phyloP scores from a whole-genome alignment of 2,797 vertebrate genomes.

The Staurois parvus region DNA sequence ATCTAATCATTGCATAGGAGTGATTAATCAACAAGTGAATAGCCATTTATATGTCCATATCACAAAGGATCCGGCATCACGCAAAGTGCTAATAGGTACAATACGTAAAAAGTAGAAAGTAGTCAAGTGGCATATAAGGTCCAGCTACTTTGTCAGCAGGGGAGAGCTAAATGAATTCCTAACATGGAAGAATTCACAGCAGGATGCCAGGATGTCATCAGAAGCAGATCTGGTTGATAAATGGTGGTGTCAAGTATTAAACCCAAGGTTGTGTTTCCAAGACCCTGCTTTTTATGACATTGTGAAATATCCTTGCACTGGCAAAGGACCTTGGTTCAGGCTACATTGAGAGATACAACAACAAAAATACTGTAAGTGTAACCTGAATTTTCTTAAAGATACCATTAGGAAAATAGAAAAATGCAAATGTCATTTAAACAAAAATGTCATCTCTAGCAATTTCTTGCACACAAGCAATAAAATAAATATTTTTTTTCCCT shows the following conservation, averaged over 20 bases:
- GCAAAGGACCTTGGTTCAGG: neutral
- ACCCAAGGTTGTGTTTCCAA: conserved; percentile 28
- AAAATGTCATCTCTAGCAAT: too few species aligned
- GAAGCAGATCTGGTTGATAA: conserved; percentile 32
- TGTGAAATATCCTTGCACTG: conserved; percentile 6
- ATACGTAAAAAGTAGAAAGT: conserved; percentile 1
- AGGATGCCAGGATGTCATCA: conserved; percentile 35
- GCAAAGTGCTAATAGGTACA: neutral
- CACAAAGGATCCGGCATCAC: neutral
- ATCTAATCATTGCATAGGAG: too few species aligned
- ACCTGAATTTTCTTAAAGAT: neutral
- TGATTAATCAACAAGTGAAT: neutral
- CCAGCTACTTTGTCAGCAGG: conserved; percentile 20
- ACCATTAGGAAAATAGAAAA: too few species aligned
- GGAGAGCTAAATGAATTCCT: conserved; percentile 38
- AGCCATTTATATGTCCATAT: neutral
- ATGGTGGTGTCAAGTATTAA: conserved; percentile 33
- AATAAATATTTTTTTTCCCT: too few species aligned
- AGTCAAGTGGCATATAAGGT: conserved; percentile 9
- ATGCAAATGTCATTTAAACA: too few species aligned
- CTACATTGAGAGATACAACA: neutral
- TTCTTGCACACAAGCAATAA: too few species aligned
- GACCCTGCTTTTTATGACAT: conserved; percentile 26
- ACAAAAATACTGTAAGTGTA: neutral
- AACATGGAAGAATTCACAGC: conserved; percentile 18